Evolutionary conservation across 2,113 vertebrate species (phyloP).

Genomic region (Brachypodius melanocephalos): DNA sequence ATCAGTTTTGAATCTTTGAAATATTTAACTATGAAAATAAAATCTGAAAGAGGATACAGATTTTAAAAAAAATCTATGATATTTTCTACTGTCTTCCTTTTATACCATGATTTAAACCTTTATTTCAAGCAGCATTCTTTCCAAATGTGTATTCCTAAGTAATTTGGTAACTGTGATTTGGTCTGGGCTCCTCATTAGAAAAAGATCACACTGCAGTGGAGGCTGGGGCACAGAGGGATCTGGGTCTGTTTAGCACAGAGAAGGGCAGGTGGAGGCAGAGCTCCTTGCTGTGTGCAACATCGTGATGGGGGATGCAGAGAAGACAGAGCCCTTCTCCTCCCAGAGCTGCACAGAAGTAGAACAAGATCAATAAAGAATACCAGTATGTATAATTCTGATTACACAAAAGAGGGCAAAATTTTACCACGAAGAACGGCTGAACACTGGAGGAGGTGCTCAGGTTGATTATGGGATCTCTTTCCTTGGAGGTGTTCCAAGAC

Average conservation of each 20-base stretch:
- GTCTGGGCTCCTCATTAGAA: background rate
- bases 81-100: background rate
- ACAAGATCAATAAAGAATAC: background rate
- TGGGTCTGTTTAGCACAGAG: background rate
- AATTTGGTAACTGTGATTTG: rapidly evolving
- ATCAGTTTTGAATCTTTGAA: background rate
- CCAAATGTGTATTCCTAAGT: background rate
- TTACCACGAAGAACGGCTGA: background rate
- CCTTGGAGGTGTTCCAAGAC: background rate
- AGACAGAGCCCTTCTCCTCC: background rate
- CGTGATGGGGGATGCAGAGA: rapidly evolving
- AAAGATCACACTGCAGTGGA: rapidly evolving
- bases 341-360: background rate
- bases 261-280: background rate
- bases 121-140: background rate
- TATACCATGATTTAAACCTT: background rate
- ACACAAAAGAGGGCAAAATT: background rate
- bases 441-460: background rate
- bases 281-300: background rate
- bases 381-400: background rate
- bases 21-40: background rate
- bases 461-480: background rate
- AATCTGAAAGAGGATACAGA: background rate
- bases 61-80: rapidly evolving
- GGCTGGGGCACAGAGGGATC: background rate